Percentiles rank a stretch among this genome's conserved stretches.
Evolutionary conservation across 2,888 invertebrate species (phyloP).

Genomic region (Mimas tiliae): DNA sequence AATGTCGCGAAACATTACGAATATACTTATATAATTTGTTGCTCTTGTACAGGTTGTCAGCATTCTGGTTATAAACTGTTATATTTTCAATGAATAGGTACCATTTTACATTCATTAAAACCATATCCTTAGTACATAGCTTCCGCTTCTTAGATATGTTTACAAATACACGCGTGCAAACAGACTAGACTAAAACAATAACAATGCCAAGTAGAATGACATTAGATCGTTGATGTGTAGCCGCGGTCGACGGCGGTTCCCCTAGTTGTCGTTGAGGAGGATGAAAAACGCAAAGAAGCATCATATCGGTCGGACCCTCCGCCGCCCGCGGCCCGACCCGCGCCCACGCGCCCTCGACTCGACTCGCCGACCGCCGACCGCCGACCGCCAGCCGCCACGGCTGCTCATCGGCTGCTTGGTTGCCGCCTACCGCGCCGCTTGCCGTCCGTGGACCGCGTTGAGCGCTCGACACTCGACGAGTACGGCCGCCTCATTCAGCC

Average conservation of each 20-base stretch:
- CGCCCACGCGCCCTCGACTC: constrained; percentile 70
- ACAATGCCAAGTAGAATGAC: constrained; percentile 47
- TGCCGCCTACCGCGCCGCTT: constrained; percentile 42
- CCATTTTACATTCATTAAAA: not conserved
- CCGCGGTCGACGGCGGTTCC: constrained; percentile 58
- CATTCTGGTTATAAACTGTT: not conserved
- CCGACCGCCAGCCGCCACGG: constrained; percentile 59
- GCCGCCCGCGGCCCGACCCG: constrained; percentile 68
- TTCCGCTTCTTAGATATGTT: constrained; percentile 5
- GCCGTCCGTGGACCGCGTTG: constrained; percentile 48
- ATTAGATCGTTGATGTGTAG: constrained; percentile 52
- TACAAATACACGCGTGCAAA: not conserved
- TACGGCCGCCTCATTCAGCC: constrained; percentile 71
- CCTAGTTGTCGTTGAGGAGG: constrained; percentile 56
- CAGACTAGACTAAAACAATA: constrained; percentile 46
- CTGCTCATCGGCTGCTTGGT: constrained; percentile 54
- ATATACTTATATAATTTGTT: not conserved
- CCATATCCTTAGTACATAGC: not conserved
- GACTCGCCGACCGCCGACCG: constrained; percentile 51
- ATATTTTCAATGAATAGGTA: not conserved
- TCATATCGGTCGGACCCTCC: constrained; percentile 61
- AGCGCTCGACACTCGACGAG: constrained; percentile 45
- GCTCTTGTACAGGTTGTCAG: not conserved
- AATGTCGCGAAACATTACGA: constrained; percentile 15
- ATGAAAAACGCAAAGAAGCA: constrained; percentile 69